Conservation (phyloP, 2,113 vertebrate species). For the Pseudois nayaur region DNA sequence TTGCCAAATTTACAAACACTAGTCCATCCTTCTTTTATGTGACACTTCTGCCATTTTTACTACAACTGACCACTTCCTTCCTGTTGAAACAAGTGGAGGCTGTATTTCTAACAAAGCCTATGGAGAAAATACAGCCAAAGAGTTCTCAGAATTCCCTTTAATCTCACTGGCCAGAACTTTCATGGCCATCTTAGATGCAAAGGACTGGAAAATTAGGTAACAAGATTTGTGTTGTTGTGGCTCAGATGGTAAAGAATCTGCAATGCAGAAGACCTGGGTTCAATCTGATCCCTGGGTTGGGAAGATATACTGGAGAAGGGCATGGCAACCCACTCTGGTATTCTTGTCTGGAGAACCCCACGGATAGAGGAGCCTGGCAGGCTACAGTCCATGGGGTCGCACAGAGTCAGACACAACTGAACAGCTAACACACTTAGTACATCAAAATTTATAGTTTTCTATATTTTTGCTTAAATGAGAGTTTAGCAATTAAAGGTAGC, state of each 20-base stretch:
- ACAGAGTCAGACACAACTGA: neutral
- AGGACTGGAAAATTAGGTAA: neutral
- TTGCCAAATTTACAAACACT: neutral
- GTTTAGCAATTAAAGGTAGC: neutral
- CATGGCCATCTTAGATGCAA: neutral
- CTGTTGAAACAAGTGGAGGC: neutral
- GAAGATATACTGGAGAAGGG: neutral
- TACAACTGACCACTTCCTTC: neutral
- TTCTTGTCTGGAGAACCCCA: neutral
- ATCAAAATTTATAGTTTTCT: neutral
- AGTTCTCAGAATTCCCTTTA: neutral
- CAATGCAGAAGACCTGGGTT: neutral
- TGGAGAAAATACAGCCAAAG: neutral
- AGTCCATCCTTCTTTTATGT: neutral
- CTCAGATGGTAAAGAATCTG: neutral
- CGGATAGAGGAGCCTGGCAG: fast-evolving
- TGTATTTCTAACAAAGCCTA: neutral
- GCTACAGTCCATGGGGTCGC: neutral
- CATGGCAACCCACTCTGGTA: neutral
- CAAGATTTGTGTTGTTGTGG: neutral
- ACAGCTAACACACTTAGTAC: neutral
- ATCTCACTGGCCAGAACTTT: neutral
- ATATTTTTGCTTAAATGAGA: neutral
- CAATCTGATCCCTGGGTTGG: fast-evolving
- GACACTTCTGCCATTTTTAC: neutral